These are phyloP conservation scores for Hyla sarda DNA, from an alignment of 2,113 vertebrate genomes.

Conservation along the genomic window DNA sequence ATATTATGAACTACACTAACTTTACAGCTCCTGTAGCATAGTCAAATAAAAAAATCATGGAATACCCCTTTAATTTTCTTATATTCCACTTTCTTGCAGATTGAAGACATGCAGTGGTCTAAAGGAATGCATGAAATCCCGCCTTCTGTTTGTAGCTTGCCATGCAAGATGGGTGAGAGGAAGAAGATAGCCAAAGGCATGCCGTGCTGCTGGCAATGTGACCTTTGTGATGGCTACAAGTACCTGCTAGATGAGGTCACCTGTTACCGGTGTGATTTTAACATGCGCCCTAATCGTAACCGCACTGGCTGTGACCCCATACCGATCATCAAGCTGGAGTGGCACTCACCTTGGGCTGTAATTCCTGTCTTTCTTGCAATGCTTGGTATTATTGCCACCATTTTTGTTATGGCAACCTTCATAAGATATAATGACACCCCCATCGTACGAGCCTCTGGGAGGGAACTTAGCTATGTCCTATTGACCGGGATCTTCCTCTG, in stretches of 20 bases:
- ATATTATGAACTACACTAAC: too few relatives aligned
- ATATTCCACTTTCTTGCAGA: slow-evolving; percentile 68
- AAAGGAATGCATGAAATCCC: slow-evolving; percentile 79
- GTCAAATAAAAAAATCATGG: too few relatives aligned
- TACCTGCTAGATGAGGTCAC: slow-evolving; percentile 89
- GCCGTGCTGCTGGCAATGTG: slow-evolving; percentile 95
- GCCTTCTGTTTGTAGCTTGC: slow-evolving; percentile 86
- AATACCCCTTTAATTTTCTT: too few relatives aligned
- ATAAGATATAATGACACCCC: slow-evolving; percentile 93
- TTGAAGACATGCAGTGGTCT: slow-evolving; percentile 93
- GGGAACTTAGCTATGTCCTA: slow-evolving; percentile 94
- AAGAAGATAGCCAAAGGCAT: slow-evolving; percentile 94
- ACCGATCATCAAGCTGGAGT: slow-evolving; percentile 91
- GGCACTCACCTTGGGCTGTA: slow-evolving; percentile 93
- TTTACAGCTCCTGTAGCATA: too few relatives aligned
- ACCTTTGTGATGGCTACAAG: slow-evolving; percentile 91
- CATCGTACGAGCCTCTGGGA: slow-evolving; percentile 89
- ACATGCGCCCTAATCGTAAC: slow-evolving; percentile 87
- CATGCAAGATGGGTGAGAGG: slow-evolving; percentile 85
- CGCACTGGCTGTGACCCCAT: slow-evolving; percentile 89
- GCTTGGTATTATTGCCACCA: slow-evolving; percentile 91
- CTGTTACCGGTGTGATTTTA: slow-evolving; percentile 89
- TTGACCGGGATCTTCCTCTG: slow-evolving; percentile 93
- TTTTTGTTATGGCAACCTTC: slow-evolving; percentile 92
- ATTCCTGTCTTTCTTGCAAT: slow-evolving; percentile 93